Conservation (phyloP, 2,113 vertebrate genomes). For the Alligator sinensis region DNA sequence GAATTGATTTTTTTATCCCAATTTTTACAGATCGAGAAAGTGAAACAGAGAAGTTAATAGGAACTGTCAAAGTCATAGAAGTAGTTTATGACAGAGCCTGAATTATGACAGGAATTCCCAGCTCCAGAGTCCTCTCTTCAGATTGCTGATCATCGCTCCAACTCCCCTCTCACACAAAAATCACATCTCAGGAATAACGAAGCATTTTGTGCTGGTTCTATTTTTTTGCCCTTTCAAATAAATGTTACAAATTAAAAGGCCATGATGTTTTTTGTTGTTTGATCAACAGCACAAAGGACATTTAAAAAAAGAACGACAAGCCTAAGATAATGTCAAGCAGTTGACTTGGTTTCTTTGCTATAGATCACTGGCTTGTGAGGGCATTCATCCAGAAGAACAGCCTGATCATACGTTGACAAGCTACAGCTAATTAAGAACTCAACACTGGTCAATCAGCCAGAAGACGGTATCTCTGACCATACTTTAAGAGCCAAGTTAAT, state of each 20-base stretch:
- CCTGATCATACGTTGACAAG: conserved; percentile 65
- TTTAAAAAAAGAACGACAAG: neutral
- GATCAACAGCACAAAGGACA: neutral
- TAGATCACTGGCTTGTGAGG: conserved; percentile 74
- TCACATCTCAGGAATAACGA: neutral
- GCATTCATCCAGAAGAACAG: conserved; percentile 69
- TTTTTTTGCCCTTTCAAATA: neutral
- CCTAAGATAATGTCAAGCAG: conserved; percentile 25
- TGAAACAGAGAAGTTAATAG: neutral
- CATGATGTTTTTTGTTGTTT: neutral
- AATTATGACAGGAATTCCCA: neutral
- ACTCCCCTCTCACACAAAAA: neutral
- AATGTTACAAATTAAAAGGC: neutral
- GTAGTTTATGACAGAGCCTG: neutral
- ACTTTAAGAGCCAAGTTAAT: conserved; percentile 81
- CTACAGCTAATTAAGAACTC: conserved; percentile 80
- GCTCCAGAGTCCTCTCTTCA: neutral
- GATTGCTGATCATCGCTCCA: neutral
- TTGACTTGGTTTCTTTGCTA: conserved; percentile 58
- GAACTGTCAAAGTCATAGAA: neutral
- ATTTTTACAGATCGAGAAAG: neutral
- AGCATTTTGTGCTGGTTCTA: neutral
- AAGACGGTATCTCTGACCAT: conserved; percentile 64
- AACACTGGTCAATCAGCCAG: conserved; percentile 74
- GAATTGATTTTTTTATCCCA: neutral